Conservation (phyloP, 1,140 invertebrate genomes). For the Onthophagus taurus region DNA sequence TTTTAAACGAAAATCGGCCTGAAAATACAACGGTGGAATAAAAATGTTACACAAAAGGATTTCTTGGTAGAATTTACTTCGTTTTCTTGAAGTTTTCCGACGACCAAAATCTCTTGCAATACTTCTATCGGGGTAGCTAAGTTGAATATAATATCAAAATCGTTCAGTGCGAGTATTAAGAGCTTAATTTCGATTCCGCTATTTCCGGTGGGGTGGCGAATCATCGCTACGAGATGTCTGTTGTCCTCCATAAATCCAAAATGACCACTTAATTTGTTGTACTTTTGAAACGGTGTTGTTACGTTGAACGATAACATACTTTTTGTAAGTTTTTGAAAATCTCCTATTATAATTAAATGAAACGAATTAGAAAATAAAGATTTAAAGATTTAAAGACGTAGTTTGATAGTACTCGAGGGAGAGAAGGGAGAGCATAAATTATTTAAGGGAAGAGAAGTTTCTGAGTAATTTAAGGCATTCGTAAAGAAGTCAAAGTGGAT, state of each 20-base stretch:
- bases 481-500: background rate
- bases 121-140: constrained; percentile 61
- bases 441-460: background rate
- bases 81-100: constrained; percentile 51
- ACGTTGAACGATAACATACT: constrained; percentile 60
- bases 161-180: constrained; percentile 43
- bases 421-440: background rate
- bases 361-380: background rate
- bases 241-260: constrained; percentile 61
- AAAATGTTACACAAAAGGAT: too few relatives aligned
- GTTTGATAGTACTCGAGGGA: background rate
- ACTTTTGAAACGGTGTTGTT: constrained; percentile 58
- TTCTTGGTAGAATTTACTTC: constrained; percentile 37
- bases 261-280: constrained; percentile 50
- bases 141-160: constrained; percentile 63
- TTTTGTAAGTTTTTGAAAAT: constrained; percentile 52
- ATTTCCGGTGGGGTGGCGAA: constrained; percentile 53
- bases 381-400: background rate
- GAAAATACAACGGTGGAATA: background rate
- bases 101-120: constrained; percentile 50
- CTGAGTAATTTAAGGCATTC: too few relatives aligned
- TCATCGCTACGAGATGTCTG: constrained; percentile 58
- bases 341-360: constrained; percentile 37
- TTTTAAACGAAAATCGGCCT: constrained; percentile 60
- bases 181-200: constrained; percentile 57